Base-by-base conservation (phyloP, 2,888 invertebrate species). In the Phaedon cochleariae region DNA sequence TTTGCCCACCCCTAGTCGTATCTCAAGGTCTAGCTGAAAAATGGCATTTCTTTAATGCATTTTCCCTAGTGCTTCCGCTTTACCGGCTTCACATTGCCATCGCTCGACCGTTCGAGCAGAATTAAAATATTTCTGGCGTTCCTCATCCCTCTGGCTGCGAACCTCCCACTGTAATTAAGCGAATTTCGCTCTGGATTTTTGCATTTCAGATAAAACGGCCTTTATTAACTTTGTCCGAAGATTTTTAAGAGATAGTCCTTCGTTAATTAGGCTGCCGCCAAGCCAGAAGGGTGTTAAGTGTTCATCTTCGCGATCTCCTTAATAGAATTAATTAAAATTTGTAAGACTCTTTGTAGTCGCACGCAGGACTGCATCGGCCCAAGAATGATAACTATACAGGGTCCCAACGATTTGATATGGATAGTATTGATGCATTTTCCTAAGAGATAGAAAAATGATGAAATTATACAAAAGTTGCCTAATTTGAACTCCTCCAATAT, bases 111-210 rank as follows among this genome's bases (percentile, higher is more conserved):
- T 41, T 41, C 41, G 26, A 45, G 60, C 45, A 22, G 55, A 62
- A 62, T 62, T 62, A 62, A 55, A 62, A 54, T 62, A 62, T 61
- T 54, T 60, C 54, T 51, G 29, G 18, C 46, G 48, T 34, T 37
- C 17, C 31, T 17, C 54, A 22, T 54, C 29, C 31, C 54, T 26
- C 26, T 26, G 4, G 26, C 7, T 26, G 3, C 26, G 22, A 45
- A 26, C 41, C 62, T 54, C 62, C 26, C 64, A 61, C 61, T 64
- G 57, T 69, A 70, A 70, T 67, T 64, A 64, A 65, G 57, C 59
- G 67, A 65, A 68, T 68, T 67, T 69, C 67, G 62, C 62, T 60
- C 55, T 55, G 62, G 67, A 66, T 64, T 65, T 65, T 67, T 67
- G 54, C 59, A 69, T 70, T 46, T 63, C 52, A 64, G 69, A 70